Base-by-base conservation (phyloP, 2,113 vertebrate genomes). In the Bujurquina vittata region DNA sequence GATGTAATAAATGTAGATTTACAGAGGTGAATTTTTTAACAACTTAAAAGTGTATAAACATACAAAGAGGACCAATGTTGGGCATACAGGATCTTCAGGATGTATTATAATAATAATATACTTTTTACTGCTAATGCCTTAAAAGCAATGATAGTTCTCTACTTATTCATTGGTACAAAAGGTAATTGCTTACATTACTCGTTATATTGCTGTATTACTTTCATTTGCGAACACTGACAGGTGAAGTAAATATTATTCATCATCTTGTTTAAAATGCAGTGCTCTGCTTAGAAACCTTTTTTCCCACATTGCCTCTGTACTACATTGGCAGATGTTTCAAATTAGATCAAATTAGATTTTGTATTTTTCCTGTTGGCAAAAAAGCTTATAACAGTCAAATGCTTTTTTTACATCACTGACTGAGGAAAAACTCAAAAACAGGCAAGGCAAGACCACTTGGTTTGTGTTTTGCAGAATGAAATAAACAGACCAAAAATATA, bases 11-110 rank as follows among this genome's bases (percentile, higher is more conserved):
- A 84, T 23, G 3, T 9, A 63, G 61, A 61, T 62, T 33, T 43
- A 23, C 31, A 29, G 35, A 35, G 54, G 29, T 61, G 63, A 20
- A 75, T 83, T 86, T 31, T 69, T 62, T n/a, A 77, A 60, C 60
- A 84, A 56, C 33, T 74, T 43, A 12, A 43, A 43, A 2, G 4
- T 14, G 46, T 17, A 17, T 1, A 69, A 69, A 49, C 4, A 67
- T 46, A 46, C 63, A 67, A 4, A 6, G 49, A 46, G 49, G 43
- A 49, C 40, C 65, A 69, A 20, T 55, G 6, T 10, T 55, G 52
- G 20, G 18, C 3, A 8, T 8, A 40, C 65, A 49, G 15, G 46
- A 69, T 29, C 18, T 14, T 49, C 17, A 52, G 23, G 29, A 17
- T 49, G 18, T 69, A 49, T 52, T 29, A 69, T 18, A 69, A 52